These are phyloP conservation scores for Anguilla megastoma DNA, from an alignment of 2,797 vertebrate species.

Conservation along the genomic window DNA sequence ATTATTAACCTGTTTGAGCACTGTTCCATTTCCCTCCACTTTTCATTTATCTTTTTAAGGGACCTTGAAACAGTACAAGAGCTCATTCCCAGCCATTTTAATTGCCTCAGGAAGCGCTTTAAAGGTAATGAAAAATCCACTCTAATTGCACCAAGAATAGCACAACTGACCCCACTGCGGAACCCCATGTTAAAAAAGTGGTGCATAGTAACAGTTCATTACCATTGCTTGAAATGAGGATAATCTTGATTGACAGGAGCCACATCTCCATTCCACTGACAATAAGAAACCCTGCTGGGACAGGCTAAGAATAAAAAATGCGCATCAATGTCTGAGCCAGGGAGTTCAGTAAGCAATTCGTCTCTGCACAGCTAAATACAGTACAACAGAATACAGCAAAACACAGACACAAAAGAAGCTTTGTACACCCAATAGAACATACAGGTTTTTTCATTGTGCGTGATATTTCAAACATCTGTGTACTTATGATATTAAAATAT, in stretches of 20 bases:
- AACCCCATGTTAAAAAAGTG: background rate
- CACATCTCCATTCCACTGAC: background rate
- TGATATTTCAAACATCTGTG: background rate
- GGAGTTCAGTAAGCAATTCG: background rate
- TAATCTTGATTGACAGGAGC: slow-evolving; percentile 27
- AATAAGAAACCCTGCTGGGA: slow-evolving; percentile 12
- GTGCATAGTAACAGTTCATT: background rate
- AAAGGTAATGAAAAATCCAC: background rate
- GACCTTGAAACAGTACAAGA: background rate
- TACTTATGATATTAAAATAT: background rate
- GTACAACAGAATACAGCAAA: background rate
- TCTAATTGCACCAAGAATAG: slow-evolving; percentile 17
- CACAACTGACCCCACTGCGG: background rate
- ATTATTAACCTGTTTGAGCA: background rate
- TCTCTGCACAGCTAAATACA: background rate
- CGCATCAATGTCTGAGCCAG: background rate
- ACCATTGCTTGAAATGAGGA: slow-evolving; percentile 4
- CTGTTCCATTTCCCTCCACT: background rate
- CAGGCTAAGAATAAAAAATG: slow-evolving; percentile 9
- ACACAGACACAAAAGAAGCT: background rate
- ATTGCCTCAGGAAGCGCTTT: background rate
- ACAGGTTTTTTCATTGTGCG: background rate
- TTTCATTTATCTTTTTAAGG: background rate
- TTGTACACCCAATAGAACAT: background rate
- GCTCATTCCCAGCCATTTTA: slow-evolving; percentile 4